phyloP scores from a whole-genome alignment of 2,113 vertebrate genomes.

The Scophthalmus maximus region DNA sequence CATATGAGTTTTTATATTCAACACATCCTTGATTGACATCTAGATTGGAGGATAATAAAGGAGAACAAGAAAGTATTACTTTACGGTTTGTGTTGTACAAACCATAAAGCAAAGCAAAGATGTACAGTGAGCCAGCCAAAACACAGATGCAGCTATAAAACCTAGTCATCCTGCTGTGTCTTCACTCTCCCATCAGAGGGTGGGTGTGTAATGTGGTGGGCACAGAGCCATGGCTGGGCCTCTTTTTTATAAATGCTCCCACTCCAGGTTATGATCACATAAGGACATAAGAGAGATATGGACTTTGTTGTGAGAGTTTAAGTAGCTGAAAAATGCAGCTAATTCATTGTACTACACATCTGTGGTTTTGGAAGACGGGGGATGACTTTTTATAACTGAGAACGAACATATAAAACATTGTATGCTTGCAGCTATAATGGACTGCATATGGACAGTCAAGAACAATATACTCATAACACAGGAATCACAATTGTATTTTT shows the following conservation, averaged over 20 bases:
- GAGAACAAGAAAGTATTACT: neutral
- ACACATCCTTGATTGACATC: no score
- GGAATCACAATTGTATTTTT: neutral
- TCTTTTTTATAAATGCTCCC: slow-evolving; percentile 4
- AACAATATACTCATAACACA: no score
- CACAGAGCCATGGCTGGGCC: neutral
- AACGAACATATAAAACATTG: no score
- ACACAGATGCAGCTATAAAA: slow-evolving; percentile 11
- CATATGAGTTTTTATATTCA: neutral
- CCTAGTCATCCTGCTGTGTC: slow-evolving; percentile 5
- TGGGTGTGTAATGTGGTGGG: slow-evolving; percentile 3
- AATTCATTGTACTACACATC: neutral
- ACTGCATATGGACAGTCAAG: no score
- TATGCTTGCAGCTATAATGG: no score
- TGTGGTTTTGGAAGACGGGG: neutral
- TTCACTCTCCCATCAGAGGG: slow-evolving; percentile 6
- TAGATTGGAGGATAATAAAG: no score
- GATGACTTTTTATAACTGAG: no score
- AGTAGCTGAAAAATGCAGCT: neutral
- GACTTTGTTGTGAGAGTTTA: neutral
- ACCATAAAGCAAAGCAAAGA: neutral
- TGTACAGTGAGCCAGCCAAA: neutral
- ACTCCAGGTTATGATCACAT: slow-evolving; percentile 19
- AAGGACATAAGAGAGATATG: slow-evolving; percentile 6
- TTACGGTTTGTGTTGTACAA: neutral